Conservation (phyloP, 1,140 invertebrate species). For the Saccostrea cuccullata region DNA sequence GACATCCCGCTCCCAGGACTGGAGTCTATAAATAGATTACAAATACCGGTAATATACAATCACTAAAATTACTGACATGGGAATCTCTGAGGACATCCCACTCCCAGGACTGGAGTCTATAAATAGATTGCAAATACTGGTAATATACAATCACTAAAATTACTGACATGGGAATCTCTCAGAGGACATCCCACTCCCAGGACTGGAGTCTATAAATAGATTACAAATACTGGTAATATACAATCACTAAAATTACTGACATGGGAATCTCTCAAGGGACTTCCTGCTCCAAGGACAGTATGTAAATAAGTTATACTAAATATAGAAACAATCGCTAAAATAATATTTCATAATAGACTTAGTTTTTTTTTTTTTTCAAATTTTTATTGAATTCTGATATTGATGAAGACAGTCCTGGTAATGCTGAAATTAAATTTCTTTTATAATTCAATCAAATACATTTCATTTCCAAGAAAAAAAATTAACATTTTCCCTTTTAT, state of each 20-base stretch:
- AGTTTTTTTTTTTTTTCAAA: too few relatives aligned
- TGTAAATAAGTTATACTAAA: neutral
- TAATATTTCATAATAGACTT: too few relatives aligned
- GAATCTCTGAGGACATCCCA: neutral
- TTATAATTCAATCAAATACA: too few relatives aligned
- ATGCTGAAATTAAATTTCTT: too few relatives aligned
- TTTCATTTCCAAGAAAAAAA: too few relatives aligned
- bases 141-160: neutral
- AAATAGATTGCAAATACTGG: neutral
- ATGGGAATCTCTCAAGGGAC: neutral
- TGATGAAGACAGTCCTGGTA: too few relatives aligned
- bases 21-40: conserved; percentile 40
- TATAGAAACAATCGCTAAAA: neutral
- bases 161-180: neutral
- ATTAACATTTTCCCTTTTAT: too few relatives aligned
- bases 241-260: neutral
- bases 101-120: conserved; percentile 52
- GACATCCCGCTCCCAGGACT: conserved; percentile 55
- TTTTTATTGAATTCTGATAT: too few relatives aligned
- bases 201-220: conserved; percentile 48
- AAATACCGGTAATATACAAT: neutral
- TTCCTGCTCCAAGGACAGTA: conserved; percentile 50
- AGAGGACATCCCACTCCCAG: conserved; percentile 20
- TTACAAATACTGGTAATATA: neutral
- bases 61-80: neutral